Evolutionary conservation across 2,113 vertebrate species (phyloP).

Genomic region (Asarcornis scutulata): DNA sequence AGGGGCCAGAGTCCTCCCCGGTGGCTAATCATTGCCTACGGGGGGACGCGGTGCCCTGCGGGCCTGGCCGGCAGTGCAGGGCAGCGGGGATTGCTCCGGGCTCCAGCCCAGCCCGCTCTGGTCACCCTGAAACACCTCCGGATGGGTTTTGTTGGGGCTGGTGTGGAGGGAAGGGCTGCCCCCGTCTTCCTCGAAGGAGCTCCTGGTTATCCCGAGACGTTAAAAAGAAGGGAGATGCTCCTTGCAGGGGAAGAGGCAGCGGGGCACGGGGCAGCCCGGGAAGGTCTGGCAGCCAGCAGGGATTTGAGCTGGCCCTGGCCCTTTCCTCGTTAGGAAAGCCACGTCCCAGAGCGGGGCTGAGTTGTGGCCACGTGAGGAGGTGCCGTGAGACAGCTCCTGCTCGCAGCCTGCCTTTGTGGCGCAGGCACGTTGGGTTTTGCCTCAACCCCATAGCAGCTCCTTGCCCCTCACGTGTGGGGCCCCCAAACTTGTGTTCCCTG

Average conservation of each 20-base stretch:
- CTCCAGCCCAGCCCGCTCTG: not conserved
- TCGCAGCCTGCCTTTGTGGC: not conserved
- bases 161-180: not conserved
- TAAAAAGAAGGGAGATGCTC: not conserved
- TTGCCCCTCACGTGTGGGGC: not conserved
- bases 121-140: not conserved
- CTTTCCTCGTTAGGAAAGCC: not conserved
- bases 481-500: not conserved
- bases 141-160: not conserved
- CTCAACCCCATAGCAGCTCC: not conserved
- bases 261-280: not conserved
- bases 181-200: not conserved
- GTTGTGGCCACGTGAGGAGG: not conserved
- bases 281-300: too few species aligned
- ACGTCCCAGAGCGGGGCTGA: too few species aligned
- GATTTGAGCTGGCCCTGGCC: not conserved
- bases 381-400: too few species aligned
- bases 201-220: not conserved
- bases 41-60: fast-evolving
- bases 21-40: not conserved
- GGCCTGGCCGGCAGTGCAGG: fast-evolving
- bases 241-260: not conserved
- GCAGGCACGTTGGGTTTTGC: too few species aligned
- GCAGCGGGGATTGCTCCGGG: not conserved
- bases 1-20: not conserved